phyloP scores from a whole-genome alignment of 1,140 invertebrate genomes.

The Papilio helenus region DNA sequence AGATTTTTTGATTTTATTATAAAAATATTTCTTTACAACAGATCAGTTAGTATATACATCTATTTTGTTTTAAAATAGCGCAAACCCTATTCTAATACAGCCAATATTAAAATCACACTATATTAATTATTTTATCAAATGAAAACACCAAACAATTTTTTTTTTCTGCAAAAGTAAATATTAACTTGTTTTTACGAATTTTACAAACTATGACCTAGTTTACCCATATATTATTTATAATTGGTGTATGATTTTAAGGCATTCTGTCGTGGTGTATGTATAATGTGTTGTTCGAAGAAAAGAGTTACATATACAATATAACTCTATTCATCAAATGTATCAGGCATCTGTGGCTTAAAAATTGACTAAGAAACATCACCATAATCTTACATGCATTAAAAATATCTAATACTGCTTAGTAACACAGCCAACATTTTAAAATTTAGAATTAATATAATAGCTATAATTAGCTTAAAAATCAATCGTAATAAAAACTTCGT shows the following conservation, averaged over 20 bases:
- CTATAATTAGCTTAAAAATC: neutral
- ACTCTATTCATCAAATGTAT: neutral
- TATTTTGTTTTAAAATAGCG: neutral
- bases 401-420: conserved; percentile 22
- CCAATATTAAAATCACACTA: neutral
- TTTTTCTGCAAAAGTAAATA: neutral
- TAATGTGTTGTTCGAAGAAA: neutral
- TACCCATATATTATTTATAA: neutral
- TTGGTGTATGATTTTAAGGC: conserved; percentile 10
- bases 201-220: neutral
- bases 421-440: conserved; percentile 19
- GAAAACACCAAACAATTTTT: neutral
- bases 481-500: conserved; percentile 8
- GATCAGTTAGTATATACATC: neutral
- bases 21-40: neutral
- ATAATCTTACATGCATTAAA: neutral
- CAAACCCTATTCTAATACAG: conserved; percentile 5
- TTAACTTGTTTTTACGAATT: neutral
- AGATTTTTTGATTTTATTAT: neutral
- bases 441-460: conserved; percentile 26
- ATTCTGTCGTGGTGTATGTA: neutral
- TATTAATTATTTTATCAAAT: neutral
- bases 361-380: neutral
- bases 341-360: neutral
- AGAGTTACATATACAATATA: neutral